A percentile compares a stretch with the other conserved stretches of the same genome.
These are phyloP conservation scores for Hormaphis cornu DNA, from an alignment of 1,140 invertebrate genomes.

Conservation along the genomic window DNA sequence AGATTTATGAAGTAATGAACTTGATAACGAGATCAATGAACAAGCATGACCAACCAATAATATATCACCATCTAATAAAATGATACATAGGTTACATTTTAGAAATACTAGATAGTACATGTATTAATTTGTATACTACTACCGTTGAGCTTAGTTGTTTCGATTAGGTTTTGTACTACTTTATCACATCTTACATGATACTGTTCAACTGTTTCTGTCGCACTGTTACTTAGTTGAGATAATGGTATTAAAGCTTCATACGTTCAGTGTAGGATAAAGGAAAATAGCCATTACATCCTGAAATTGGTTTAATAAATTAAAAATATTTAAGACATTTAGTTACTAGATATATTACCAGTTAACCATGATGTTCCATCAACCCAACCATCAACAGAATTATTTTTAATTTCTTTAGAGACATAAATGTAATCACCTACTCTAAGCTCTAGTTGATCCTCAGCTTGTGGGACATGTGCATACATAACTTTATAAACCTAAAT, in stretches of 20 bases:
- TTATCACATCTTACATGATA: slow-evolving; percentile 61
- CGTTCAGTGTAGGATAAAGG: slow-evolving; percentile 71
- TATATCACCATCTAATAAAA: slow-evolving; percentile 52
- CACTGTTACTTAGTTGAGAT: slow-evolving; percentile 47
- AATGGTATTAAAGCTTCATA: slow-evolving; percentile 54
- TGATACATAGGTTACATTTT: no score
- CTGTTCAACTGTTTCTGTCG: slow-evolving; percentile 55
- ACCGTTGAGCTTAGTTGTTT: slow-evolving; percentile 36
- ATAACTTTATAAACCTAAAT: slow-evolving; percentile 67
- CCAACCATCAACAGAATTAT: slow-evolving; percentile 71
- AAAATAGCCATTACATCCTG: slow-evolving; percentile 55
- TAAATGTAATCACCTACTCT: slow-evolving; percentile 78
- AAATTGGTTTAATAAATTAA: slow-evolving; percentile 15
- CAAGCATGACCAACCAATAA: slow-evolving; percentile 78
- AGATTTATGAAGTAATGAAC: slow-evolving; percentile 59
- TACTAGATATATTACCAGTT: slow-evolving; percentile 54
- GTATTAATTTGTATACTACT: background rate
- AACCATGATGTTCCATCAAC: slow-evolving; percentile 78
- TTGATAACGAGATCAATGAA: slow-evolving; percentile 70
- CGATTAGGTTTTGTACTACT: slow-evolving; percentile 43
- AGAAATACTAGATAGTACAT: no score
- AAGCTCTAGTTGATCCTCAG: slow-evolving; percentile 74
- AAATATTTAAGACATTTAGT: background rate
- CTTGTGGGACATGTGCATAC: slow-evolving; percentile 63
- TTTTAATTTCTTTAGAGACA: slow-evolving; percentile 60